Evolutionary conservation across 2,113 vertebrate genomes (phyloP).

Genomic region (Trematocara macrostoma): DNA sequence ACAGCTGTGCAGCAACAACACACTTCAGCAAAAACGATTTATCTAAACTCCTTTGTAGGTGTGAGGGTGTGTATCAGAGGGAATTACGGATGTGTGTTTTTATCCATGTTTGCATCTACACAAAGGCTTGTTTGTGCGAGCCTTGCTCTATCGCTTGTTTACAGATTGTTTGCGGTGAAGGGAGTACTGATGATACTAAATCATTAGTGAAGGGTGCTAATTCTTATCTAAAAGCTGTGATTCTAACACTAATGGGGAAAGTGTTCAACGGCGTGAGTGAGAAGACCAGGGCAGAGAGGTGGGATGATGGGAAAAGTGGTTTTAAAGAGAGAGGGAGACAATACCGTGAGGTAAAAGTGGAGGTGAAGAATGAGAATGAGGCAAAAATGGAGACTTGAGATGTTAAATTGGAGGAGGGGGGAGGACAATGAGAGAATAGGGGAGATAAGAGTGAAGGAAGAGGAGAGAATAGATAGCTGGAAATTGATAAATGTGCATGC

Average conservation of each 20-base stretch:
- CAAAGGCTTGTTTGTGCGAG: background rate
- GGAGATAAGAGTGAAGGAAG: background rate
- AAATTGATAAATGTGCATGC: constrained; percentile 28
- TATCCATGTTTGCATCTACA: background rate
- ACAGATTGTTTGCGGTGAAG: background rate
- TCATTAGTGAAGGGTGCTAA: constrained; percentile 22
- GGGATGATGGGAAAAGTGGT: background rate
- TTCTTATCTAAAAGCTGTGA: constrained; percentile 25
- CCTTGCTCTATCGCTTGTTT: background rate
- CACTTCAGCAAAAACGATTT: background rate
- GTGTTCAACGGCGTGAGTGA: background rate
- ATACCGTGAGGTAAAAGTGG: background rate
- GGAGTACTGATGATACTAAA: background rate
- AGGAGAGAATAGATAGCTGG: background rate
- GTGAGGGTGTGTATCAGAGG: background rate
- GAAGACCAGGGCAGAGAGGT: background rate
- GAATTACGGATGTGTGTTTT: background rate
- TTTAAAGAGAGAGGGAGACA: background rate
- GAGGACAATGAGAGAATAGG: background rate
- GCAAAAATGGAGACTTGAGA: background rate
- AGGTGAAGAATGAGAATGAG: background rate
- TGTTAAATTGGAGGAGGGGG: background rate
- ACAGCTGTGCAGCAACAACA: background rate
- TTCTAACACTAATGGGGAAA: constrained; percentile 6
- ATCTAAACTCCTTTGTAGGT: background rate